phyloP scores from a whole-genome alignment of 1,140 invertebrate genomes.

The Drosophila mojavensis region DNA sequence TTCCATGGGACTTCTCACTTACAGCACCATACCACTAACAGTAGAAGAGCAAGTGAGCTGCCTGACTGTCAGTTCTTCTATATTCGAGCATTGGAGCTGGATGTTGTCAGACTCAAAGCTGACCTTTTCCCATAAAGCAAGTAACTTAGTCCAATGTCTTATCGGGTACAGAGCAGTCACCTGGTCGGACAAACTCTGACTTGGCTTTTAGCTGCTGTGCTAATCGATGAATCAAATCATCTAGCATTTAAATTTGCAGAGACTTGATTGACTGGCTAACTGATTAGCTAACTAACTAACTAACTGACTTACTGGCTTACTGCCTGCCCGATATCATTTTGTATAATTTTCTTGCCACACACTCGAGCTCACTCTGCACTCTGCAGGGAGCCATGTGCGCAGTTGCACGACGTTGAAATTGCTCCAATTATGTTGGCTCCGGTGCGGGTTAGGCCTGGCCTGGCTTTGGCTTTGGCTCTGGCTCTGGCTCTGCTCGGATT shows the following conservation, averaged over 20 bases:
- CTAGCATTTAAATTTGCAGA: conserved; percentile 60
- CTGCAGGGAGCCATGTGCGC: conserved; percentile 55
- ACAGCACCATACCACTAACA: too few relatives aligned
- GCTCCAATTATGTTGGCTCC: conserved; percentile 72
- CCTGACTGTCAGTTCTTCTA: too few relatives aligned
- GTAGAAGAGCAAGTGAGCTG: too few relatives aligned
- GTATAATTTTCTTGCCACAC: conserved; percentile 72
- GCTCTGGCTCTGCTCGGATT: conserved; percentile 6
- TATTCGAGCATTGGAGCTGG: too few relatives aligned
- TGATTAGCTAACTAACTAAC: conserved; percentile 17
- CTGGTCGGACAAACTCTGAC: not conserved
- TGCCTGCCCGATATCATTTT: conserved; percentile 71
- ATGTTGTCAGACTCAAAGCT: too few relatives aligned
- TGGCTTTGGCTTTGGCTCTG: not conserved
- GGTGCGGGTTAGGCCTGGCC: conserved; percentile 17
- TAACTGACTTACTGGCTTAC: conserved; percentile 62
- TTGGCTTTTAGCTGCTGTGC: not conserved
- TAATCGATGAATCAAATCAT: conserved; percentile 75
- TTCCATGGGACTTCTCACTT: too few relatives aligned
- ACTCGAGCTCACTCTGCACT: conserved; percentile 1
- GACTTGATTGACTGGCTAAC: conserved; percentile 47
- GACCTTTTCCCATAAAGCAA: too few relatives aligned
- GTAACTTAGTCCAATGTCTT: too few relatives aligned
- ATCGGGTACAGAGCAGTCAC: too few relatives aligned
- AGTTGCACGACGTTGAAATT: conserved; percentile 79